A percentile compares a stretch with the other conserved stretches of the same genome.
phyloP scores from a whole-genome alignment of 2,113 vertebrate genomes.

The Phoxinus phoxinus region DNA sequence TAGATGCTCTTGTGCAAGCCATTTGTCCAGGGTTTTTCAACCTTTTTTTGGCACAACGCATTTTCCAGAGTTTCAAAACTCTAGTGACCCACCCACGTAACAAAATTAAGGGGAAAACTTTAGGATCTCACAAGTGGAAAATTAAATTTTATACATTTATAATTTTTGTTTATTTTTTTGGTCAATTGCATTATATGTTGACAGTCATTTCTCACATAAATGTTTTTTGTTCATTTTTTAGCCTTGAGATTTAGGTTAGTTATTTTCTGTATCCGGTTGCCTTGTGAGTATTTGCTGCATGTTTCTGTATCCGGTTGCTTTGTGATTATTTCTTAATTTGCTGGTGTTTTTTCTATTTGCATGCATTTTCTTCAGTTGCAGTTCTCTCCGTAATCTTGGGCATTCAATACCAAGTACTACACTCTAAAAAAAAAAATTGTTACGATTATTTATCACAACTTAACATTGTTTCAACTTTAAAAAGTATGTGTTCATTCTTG shows the following conservation, averaged over 20 bases:
- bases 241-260: not conserved
- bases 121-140: not conserved
- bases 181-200: constrained; percentile 2
- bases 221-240: not conserved
- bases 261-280: not conserved
- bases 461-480: no score
- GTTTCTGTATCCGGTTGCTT: no score
- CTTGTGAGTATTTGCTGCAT: no score
- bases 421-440: no score
- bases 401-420: no score
- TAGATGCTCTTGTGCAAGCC: not conserved
- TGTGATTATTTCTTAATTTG: no score
- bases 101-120: not conserved
- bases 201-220: not conserved
- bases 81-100: not conserved
- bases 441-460: no score
- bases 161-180: not conserved
- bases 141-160: not conserved
- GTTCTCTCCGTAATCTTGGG: no score
- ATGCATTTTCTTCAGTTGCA: no score
- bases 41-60: not conserved
- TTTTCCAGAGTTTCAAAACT: constrained; percentile 5
- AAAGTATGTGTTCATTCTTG: no score
- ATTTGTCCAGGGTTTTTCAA: not conserved
- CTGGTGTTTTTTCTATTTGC: no score